Base-by-base conservation (phyloP, 2,888 invertebrate species). In the Microctonus brassicae region DNA sequence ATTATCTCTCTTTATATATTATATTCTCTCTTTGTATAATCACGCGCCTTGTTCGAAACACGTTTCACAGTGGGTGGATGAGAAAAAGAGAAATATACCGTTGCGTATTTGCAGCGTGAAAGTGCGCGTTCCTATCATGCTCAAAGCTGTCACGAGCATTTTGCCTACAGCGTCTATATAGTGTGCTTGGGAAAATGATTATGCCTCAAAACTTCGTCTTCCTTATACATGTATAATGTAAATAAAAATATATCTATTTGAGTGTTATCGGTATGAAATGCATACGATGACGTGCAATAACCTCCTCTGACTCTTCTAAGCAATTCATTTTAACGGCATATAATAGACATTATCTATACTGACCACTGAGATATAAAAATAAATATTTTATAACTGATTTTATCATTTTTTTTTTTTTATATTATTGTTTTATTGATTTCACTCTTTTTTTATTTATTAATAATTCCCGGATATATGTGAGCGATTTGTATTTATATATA, bases 91-190 rank as follows among this genome's bases (percentile, higher is more conserved):
- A 74, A 69, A 72, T 70, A 77, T 77, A 79, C 79, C 78, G 79
- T 79, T 78, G 78, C 77, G 79, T 81, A 79, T 78, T 78, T 79
- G 76, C 76, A 72, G 65, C 79, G 79, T 77, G 81, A 81, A 80
- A 81, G 79, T 81, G 77, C 78, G 60, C 65, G 52, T 29, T 65
- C 33, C 22, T 64, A 78, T 73, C 69, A 73, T 52, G 73, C 70
- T 73, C 69, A 36, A 26, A 63, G 65, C 70, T 70, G 70, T 70
- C 70, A 58, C 62, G 65, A 53, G 42, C 64, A 70, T 60, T 60
- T 39, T 47, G 63, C 26, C 47, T 63, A 47, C 52, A 42, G 39
- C 42, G n/a, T 39, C 22, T 34, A 34, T 20, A 34, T 6, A 20
- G n/a, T n/a, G 22, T 17, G 64, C 64, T 17, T 13, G 42, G 33